Conservation (phyloP, 1,140 invertebrate genomes). For the Trissolcus basalis region DNA sequence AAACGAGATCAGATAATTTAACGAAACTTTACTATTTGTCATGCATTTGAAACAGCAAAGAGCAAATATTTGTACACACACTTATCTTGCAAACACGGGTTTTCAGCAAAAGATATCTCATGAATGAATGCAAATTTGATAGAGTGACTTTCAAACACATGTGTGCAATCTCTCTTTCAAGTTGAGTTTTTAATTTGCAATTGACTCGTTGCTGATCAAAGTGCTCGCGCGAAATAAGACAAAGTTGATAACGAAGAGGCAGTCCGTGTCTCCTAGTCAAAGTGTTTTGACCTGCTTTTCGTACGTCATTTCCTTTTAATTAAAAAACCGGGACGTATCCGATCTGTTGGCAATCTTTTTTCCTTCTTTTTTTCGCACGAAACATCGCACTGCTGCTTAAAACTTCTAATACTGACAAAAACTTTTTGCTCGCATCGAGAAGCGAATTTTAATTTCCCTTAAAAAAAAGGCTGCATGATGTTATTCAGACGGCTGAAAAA, state of each 20-base stretch:
- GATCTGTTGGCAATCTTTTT: slow-evolving; percentile 26
- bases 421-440: slow-evolving; percentile 32
- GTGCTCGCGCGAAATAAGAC: slow-evolving; percentile 12
- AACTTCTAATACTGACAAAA: slow-evolving; percentile 41
- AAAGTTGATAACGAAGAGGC: slow-evolving; percentile 17
- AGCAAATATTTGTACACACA: no score
- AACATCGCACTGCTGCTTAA: slow-evolving; percentile 31
- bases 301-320: slow-evolving; percentile 49
- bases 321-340: slow-evolving; percentile 27
- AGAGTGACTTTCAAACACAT: not conserved
- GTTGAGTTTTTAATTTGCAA: slow-evolving; percentile 16
- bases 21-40: no score
- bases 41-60: no score
- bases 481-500: slow-evolving; percentile 17
- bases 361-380: slow-evolving; percentile 10
- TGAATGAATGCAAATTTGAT: no score
- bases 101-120: no score
- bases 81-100: no score
- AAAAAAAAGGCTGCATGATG: slow-evolving; percentile 50
- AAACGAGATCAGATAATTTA: no score
- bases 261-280: slow-evolving; percentile 6
- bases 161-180: not conserved
- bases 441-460: slow-evolving; percentile 44
- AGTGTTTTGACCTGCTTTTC: slow-evolving; percentile 32
- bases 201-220: slow-evolving; percentile 20